Percentiles rank a stretch among this genome's conserved stretches.
Conservation (phyloP, 2,113 vertebrate genomes). For the Oenanthe melanoleuca region DNA sequence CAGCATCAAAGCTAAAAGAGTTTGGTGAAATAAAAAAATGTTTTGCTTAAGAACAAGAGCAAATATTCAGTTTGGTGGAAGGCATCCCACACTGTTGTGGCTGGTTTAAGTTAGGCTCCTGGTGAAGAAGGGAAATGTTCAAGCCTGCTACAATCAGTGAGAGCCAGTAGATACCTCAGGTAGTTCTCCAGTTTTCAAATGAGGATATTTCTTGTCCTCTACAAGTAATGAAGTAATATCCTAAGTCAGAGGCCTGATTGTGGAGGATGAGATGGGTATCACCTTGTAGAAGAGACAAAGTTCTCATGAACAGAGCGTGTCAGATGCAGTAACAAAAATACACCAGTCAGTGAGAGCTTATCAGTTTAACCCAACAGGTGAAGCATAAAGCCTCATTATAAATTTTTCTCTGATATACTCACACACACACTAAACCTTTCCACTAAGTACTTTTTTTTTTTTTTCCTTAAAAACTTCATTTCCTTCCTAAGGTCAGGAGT, state of each 20-base stretch:
- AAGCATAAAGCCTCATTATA: not conserved
- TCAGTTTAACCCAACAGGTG: not conserved
- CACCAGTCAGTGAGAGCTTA: not conserved
- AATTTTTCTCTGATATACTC: not conserved
- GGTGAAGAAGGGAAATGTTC: not conserved
- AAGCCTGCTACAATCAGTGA: not conserved
- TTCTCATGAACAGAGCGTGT: not conserved
- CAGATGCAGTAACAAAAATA: not conserved
- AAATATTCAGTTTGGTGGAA: not conserved
- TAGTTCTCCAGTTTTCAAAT: not conserved
- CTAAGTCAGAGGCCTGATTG: not conserved
- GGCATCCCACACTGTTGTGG: not conserved
- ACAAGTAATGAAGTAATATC: not conserved
- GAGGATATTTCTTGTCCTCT: not conserved
- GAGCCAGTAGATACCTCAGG: fast-evolving
- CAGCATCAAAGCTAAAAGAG: not conserved
- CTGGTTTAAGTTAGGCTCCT: not conserved
- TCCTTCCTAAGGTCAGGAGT: not conserved
- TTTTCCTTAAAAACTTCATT: not conserved
- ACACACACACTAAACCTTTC: not conserved
- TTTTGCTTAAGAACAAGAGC: not conserved
- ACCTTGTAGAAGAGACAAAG: not conserved
- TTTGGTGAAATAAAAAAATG: not conserved
- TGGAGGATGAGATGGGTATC: not conserved
- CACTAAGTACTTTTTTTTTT: fast-evolving